These are phyloP conservation scores for Watsonalla binaria DNA, from an alignment of 2,888 invertebrate genomes.

Conservation along the genomic window DNA sequence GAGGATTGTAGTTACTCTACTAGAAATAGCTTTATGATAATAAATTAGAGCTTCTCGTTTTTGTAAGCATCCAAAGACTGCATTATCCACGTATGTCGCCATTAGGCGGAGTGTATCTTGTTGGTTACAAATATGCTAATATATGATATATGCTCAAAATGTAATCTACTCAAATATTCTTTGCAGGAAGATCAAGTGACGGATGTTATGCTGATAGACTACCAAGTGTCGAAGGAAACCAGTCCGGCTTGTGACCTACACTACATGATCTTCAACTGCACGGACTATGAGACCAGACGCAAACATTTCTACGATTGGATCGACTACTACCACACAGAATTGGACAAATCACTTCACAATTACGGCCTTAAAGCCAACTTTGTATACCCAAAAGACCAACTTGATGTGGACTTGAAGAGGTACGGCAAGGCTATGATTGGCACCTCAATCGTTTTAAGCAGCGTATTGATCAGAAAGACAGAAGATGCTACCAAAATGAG, in stretches of 20 bases:
- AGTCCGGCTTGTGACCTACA: slow-evolving; percentile 27
- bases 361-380: slow-evolving; percentile 24
- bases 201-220: slow-evolving; percentile 33
- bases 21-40: too few species aligned
- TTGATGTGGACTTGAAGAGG: slow-evolving; percentile 30
- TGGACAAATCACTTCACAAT: slow-evolving; percentile 22
- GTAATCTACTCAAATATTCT: neutral
- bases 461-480: slow-evolving; percentile 13
- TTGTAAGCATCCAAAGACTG: too few species aligned
- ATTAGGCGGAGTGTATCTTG: too few species aligned
- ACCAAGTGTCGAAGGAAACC: slow-evolving; percentile 25
- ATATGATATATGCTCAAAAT: neutral
- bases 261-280: slow-evolving; percentile 33
- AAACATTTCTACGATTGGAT: slow-evolving; percentile 28
- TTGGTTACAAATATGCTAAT: too few species aligned
- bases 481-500: slow-evolving; percentile 21
- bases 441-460: slow-evolving; percentile 9
- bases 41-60: too few species aligned
- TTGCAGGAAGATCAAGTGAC: slow-evolving; percentile 23
- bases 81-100: too few species aligned
- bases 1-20: too few species aligned
- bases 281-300: slow-evolving; percentile 24
- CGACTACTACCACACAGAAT: slow-evolving; percentile 26
- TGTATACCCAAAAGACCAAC: slow-evolving; percentile 27
- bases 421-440: slow-evolving; percentile 20